A percentile compares a stretch with the other conserved stretches of the same genome.
Conservation (phyloP, 2,888 invertebrate genomes). For the Platynereis dumerilii region DNA sequence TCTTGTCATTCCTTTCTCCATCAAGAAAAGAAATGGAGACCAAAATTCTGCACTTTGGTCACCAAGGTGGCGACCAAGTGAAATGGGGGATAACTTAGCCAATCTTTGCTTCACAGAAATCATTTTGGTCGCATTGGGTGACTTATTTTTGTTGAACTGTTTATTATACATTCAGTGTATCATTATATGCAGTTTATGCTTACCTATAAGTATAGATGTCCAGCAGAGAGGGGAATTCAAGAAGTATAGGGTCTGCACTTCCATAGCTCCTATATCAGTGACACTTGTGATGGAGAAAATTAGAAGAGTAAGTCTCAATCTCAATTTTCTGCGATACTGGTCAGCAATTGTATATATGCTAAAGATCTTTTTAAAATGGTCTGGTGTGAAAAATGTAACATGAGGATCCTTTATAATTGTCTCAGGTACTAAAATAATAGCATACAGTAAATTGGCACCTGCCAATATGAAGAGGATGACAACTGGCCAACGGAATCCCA, state of each 20-base stretch:
- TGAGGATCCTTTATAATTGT: constrained; percentile 1
- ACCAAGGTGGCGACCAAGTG: too few species aligned
- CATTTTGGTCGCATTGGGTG: too few species aligned
- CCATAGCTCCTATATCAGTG: neutral
- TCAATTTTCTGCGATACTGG: neutral
- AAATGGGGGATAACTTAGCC: too few species aligned
- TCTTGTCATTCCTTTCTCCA: too few species aligned
- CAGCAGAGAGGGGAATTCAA: constrained; percentile 2
- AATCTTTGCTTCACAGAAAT: too few species aligned
- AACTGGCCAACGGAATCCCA: neutral
- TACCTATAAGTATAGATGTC: neutral
- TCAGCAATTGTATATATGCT: neutral
- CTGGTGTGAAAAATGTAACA: neutral
- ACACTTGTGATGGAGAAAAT: neutral
- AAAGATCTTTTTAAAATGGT: neutral
- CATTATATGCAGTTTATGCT: too few species aligned
- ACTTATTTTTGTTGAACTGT: too few species aligned
- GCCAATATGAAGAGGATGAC: neutral
- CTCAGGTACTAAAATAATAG: neutral
- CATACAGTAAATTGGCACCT: neutral
- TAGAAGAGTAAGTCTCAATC: neutral
- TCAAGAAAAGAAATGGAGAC: too few species aligned
- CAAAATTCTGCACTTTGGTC: too few species aligned
- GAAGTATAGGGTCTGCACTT: constrained; percentile 1
- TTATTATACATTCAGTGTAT: too few species aligned